A percentile compares a stretch with the other conserved stretches of the same genome.
Evolutionary conservation across 2,888 invertebrate species (phyloP).

Genomic region (Cephus nigrinus): DNA sequence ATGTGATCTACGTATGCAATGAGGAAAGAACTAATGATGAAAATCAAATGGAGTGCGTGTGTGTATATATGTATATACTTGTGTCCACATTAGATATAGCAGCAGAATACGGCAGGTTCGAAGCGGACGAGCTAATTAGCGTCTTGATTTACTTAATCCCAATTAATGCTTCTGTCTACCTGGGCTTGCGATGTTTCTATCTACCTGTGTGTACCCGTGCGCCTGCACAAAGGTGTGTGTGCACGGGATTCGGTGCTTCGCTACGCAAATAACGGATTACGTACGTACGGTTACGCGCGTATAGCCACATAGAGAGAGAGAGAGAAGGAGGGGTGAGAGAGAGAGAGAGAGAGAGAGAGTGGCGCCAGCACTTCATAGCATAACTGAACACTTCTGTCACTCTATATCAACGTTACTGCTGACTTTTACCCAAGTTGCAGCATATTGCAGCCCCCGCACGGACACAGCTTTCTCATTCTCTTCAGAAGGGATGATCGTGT

Average conservation of each 20-base stretch:
- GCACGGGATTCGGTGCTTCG: slow-evolving; percentile 45
- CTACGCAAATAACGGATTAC: slow-evolving; percentile 62
- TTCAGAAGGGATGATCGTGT: background rate
- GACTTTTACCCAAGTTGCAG: background rate
- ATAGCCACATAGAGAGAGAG: background rate
- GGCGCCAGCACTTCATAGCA: background rate
- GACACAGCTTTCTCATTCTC: background rate
- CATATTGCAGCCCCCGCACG: background rate
- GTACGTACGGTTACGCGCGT: slow-evolving; percentile 55
- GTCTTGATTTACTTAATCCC: slow-evolving; percentile 67
- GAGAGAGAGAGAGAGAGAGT: background rate
- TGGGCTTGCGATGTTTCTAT: background rate
- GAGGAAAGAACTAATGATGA: background rate
- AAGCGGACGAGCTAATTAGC: slow-evolving; percentile 63
- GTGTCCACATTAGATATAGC: background rate
- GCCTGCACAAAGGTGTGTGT: slow-evolving; percentile 34
- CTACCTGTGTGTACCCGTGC: slow-evolving; percentile 38
- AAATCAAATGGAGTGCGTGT: too few species aligned
- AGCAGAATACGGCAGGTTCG: slow-evolving; percentile 14
- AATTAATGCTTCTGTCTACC: slow-evolving; percentile 61
- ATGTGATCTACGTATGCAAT: background rate
- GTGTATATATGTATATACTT: background rate
- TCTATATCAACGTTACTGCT: background rate
- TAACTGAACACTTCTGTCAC: background rate
- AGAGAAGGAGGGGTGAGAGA: too few species aligned